Percentiles rank a stretch among this genome's conserved stretches.
Conservation (phyloP, 2,888 invertebrate genomes). For the Caenorhabditis becei region DNA sequence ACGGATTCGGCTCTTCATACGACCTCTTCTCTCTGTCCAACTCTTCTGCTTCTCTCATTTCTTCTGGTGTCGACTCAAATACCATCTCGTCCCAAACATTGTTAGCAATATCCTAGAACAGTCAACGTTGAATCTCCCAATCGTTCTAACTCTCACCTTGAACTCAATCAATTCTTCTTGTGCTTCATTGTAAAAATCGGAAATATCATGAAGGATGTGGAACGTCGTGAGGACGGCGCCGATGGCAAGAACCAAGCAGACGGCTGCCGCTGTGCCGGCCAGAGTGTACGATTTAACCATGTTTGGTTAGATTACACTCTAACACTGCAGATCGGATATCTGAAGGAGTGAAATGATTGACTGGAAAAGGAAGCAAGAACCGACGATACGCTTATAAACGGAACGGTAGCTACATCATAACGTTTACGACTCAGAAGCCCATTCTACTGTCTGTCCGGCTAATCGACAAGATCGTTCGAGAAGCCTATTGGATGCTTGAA, state of each 20-base stretch:
- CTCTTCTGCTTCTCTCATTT: constrained; percentile 53
- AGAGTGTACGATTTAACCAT: constrained; percentile 60
- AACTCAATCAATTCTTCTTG: constrained; percentile 58
- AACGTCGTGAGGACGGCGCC: constrained; percentile 50
- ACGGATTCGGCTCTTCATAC: constrained; percentile 35
- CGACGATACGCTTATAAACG: constrained; percentile 44
- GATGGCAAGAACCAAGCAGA: constrained; percentile 42
- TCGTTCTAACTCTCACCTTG: constrained; percentile 34
- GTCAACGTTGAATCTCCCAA: background rate
- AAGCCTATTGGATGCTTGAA: constrained; percentile 36
- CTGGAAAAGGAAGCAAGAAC: constrained; percentile 9
- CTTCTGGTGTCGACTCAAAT: constrained; percentile 54
- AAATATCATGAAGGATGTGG: constrained; percentile 55
- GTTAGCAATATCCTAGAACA: constrained; percentile 59
- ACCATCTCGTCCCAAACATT: constrained; percentile 65
- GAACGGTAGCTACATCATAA: constrained; percentile 44
- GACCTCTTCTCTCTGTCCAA: constrained; percentile 44
- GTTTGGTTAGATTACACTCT: constrained; percentile 40
- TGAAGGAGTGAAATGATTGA: constrained; percentile 15
- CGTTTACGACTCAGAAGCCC: constrained; percentile 33
- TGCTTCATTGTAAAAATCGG: constrained; percentile 56
- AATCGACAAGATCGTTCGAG: constrained; percentile 29
- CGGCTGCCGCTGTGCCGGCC: constrained; percentile 53
- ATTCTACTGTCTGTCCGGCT: constrained; percentile 25
- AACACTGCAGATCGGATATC: constrained; percentile 12